Conservation (phyloP, 2,113 vertebrate species). For the Ovibos moschatus region DNA sequence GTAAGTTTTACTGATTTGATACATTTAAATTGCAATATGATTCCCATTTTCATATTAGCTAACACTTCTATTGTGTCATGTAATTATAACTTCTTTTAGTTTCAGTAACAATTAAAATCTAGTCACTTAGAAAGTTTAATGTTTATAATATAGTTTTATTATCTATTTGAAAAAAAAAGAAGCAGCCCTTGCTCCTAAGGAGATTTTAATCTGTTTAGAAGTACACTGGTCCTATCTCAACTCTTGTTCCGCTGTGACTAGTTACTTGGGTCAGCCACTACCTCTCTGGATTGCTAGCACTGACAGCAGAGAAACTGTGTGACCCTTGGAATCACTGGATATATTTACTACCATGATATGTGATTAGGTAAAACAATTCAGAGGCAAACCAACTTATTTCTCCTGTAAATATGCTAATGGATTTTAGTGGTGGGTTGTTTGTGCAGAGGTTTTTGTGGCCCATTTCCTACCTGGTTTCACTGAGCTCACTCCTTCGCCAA, state of each 20-base stretch:
- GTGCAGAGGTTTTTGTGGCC: neutral
- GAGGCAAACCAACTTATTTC: neutral
- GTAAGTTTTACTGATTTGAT: neutral
- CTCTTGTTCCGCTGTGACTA: neutral
- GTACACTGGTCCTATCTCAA: neutral
- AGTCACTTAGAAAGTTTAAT: neutral
- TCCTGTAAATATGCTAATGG: neutral
- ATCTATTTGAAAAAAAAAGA: neutral
- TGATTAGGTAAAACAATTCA: neutral
- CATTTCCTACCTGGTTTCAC: constrained; percentile 81
- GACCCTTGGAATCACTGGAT: neutral
- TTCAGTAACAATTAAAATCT: neutral
- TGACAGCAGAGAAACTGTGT: neutral
- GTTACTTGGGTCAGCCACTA: neutral
- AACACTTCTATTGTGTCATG: neutral
- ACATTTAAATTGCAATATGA: neutral
- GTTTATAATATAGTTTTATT: neutral
- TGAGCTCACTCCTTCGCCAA: constrained; percentile 82
- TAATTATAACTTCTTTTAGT: neutral
- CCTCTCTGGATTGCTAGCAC: neutral
- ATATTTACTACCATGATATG: neutral
- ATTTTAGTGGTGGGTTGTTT: neutral
- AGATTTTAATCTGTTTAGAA: neutral
- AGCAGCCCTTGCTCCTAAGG: neutral
- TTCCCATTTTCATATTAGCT: neutral